phyloP scores from a whole-genome alignment of 2,797 vertebrate species.

The Pogoniulus pusillus region DNA sequence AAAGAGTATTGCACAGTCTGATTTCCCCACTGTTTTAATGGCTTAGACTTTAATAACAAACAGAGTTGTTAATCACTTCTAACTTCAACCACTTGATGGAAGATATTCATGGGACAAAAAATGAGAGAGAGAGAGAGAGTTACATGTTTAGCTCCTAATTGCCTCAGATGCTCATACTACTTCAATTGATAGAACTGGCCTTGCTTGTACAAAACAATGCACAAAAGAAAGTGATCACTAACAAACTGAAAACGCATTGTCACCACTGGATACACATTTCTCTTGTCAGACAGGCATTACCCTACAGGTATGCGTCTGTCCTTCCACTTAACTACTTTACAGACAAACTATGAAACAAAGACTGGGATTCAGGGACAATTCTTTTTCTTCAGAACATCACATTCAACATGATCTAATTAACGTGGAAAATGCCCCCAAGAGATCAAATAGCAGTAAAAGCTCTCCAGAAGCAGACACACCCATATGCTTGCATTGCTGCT shows the following conservation, averaged over 20 bases:
- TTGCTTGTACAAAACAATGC: background rate
- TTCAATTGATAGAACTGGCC: background rate
- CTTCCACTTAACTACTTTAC: background rate
- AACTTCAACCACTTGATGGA: background rate
- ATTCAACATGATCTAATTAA: background rate
- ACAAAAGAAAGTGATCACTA: background rate
- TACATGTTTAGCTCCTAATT: background rate
- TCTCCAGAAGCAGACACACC: background rate
- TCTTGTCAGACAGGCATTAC: background rate
- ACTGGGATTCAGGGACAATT: background rate
- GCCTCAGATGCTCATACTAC: background rate
- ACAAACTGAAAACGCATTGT: background rate
- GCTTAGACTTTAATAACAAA: background rate
- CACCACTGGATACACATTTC: background rate
- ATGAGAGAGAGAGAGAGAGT: background rate
- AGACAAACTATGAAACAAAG: background rate
- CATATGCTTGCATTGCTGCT: background rate
- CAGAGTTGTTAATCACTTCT: background rate
- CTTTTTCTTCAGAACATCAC: background rate
- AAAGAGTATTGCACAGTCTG: background rate
- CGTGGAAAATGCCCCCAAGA: background rate
- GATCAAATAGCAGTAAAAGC: background rate
- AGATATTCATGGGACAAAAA: background rate
- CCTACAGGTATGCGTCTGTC: background rate
- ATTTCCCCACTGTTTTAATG: background rate